Evolutionary conservation across 1,140 invertebrate genomes (phyloP).

Genomic region (Steinernema khuongi): DNA sequence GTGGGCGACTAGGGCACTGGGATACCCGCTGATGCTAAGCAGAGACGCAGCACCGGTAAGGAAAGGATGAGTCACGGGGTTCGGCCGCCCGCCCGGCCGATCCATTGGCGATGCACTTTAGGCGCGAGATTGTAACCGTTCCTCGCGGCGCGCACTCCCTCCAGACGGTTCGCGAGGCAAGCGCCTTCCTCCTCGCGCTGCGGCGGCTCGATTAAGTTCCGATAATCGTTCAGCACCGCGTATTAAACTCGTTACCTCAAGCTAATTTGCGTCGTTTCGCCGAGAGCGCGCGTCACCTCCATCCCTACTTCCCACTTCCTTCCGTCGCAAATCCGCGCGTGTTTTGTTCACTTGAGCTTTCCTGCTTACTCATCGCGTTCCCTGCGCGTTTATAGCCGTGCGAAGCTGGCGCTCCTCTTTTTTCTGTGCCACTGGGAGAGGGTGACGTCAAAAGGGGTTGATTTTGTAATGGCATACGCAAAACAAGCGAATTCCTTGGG

Average conservation of each 20-base stretch:
- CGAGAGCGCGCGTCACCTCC: neutral
- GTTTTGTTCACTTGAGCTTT: neutral
- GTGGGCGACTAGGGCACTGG: slow-evolving; percentile 1
- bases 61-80: neutral
- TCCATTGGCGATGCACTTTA: slow-evolving; percentile 1
- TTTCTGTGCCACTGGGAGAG: neutral
- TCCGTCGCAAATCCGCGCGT: neutral
- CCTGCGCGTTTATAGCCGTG: neutral
- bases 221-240: no score
- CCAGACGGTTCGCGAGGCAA: neutral
- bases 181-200: neutral
- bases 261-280: no score
- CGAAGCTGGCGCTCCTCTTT: neutral
- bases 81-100: neutral
- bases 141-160: neutral
- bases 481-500: neutral
- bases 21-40: neutral
- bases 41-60: neutral
- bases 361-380: neutral
- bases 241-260: no score
- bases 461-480: neutral
- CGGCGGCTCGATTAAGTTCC: no score
- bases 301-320: neutral
- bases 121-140: neutral
- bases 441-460: neutral